These are phyloP conservation scores for Heliconius erato DNA, from an alignment of 2,888 invertebrate species.

Conservation along the genomic window DNA sequence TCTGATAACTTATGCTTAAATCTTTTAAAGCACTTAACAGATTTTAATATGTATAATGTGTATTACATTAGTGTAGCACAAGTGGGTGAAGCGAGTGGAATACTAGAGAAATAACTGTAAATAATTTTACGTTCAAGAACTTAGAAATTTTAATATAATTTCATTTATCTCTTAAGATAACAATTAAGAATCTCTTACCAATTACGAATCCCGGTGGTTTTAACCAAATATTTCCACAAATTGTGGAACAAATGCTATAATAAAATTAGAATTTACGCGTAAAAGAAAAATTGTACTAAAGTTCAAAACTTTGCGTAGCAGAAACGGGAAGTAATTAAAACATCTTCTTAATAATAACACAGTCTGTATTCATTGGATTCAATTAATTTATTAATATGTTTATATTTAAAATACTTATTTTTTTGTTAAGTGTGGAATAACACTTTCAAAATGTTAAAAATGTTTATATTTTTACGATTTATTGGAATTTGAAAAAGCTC, in stretches of 20 bases:
- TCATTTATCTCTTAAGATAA: not conserved
- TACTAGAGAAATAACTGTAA: not conserved
- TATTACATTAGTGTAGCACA: not conserved
- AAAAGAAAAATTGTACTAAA: not conserved
- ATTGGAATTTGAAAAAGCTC: not conserved
- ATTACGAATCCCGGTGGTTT: not conserved
- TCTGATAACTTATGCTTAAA: not conserved
- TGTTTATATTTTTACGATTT: no score
- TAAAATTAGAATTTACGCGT: not conserved
- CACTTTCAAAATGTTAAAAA: no score
- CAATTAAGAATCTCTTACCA: not conserved
- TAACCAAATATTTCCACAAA: not conserved
- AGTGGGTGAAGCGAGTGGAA: not conserved
- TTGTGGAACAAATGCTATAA: constrained; percentile 10
- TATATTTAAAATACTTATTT: no score
- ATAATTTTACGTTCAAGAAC: not conserved
- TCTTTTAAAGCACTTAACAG: not conserved
- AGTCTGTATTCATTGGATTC: not conserved
- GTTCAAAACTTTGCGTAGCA: not conserved
- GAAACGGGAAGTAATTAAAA: not conserved
- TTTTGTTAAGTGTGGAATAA: no score
- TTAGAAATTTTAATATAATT: not conserved
- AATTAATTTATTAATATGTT: no score
- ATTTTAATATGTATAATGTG: not conserved
- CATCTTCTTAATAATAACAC: not conserved